phyloP scores from a whole-genome alignment of 2,113 vertebrate genomes.

The Entomyzon cyanotis region DNA sequence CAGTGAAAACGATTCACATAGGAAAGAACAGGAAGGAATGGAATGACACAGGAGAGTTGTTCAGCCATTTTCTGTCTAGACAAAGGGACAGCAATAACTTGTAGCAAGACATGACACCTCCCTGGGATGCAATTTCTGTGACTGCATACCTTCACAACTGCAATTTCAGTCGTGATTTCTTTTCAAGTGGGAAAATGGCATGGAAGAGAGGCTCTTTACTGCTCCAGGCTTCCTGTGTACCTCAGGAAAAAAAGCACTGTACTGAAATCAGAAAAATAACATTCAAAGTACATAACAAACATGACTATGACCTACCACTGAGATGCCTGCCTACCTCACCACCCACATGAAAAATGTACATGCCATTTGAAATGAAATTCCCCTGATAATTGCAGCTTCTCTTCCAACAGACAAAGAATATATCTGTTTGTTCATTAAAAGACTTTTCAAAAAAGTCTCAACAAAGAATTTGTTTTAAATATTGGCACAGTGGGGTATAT shows the following conservation, averaged over 20 bases:
- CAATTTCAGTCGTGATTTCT: not conserved
- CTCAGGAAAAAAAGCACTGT: not conserved
- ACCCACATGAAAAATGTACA: not conserved
- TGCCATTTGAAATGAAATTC: constrained; percentile 26
- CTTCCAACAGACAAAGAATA: constrained; percentile 27
- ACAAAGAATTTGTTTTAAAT: constrained; percentile 37
- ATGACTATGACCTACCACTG: constrained; percentile 33
- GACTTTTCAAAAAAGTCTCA: not conserved
- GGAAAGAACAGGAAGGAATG: not conserved
- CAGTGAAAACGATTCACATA: not conserved
- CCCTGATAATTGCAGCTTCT: constrained; percentile 20
- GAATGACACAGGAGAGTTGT: not conserved
- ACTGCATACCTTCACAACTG: constrained; percentile 14
- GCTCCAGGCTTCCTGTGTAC: not conserved
- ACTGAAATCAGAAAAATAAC: constrained; percentile 28
- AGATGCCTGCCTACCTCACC: constrained; percentile 5
- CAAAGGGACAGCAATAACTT: not conserved
- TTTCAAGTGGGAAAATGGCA: constrained; percentile 11
- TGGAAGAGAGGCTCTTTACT: constrained; percentile 1
- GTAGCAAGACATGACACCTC: not conserved
- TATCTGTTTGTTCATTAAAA: constrained; percentile 53
- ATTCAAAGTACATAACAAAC: constrained; percentile 41
- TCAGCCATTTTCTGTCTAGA: constrained; percentile 12
- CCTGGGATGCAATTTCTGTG: not conserved
- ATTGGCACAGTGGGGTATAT: not conserved